Percentiles rank a stretch among this genome's conserved stretches.
These are phyloP conservation scores for Drosophila sulfurigaster DNA, from an alignment of 1,140 invertebrate species.

Conservation along the genomic window DNA sequence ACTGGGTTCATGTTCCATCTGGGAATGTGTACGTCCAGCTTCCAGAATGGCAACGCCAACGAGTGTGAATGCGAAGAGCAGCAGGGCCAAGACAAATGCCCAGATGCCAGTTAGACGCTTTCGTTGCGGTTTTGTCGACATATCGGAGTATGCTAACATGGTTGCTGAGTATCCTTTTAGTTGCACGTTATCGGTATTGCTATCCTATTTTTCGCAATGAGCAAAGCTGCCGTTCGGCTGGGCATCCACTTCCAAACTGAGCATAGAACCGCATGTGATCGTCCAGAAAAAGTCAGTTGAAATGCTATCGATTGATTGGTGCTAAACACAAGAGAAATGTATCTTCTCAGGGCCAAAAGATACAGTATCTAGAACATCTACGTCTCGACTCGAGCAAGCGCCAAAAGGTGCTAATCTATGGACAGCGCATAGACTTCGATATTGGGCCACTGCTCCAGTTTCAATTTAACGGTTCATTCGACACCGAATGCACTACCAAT, in stretches of 20 bases:
- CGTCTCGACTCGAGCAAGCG: conserved; percentile 33
- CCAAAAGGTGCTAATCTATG: conserved; percentile 73
- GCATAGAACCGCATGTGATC: conserved; percentile 26
- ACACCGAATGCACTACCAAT: conserved; percentile 65
- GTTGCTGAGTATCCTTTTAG: conserved; percentile 12
- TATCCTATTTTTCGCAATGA: conserved; percentile 20
- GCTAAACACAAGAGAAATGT: conserved; percentile 60
- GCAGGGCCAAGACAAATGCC: conserved; percentile 48
- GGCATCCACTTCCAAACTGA: conserved; percentile 61
- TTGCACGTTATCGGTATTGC: conserved; percentile 19
- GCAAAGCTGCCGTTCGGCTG: conserved; percentile 49
- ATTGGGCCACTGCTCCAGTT: conserved; percentile 75
- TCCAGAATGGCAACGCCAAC: conserved; percentile 57
- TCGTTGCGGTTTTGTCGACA: conserved; percentile 52
- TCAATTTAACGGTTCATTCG: conserved; percentile 78
- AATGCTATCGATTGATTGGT: conserved; percentile 34
- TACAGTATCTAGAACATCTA: conserved; percentile 71
- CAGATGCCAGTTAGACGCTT: conserved; percentile 49
- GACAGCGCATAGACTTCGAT: conserved; percentile 58
- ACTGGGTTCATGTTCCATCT: neutral
- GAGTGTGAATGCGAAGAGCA: conserved; percentile 58
- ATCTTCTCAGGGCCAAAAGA: conserved; percentile 15
- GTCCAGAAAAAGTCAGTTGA: conserved; percentile 62
- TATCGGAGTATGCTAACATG: conserved; percentile 60
- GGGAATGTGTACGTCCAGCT: conserved; percentile 35